phyloP scores from a whole-genome alignment of 1,140 invertebrate species.

The Platorchestia sp. region DNA sequence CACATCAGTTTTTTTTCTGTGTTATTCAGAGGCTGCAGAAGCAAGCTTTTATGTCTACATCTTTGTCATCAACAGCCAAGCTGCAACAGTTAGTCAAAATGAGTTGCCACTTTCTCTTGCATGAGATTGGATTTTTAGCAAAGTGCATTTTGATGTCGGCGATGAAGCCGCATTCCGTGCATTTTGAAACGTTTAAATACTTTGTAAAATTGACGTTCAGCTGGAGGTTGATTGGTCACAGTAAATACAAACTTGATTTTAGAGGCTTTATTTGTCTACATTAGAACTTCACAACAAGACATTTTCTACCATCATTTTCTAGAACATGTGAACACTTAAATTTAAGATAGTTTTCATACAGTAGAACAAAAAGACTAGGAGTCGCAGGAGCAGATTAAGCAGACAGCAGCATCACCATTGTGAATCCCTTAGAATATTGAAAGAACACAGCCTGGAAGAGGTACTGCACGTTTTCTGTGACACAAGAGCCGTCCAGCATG shows the following conservation, averaged over 20 bases:
- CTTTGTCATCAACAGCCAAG: too few relatives aligned
- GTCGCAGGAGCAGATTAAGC: conserved; percentile 48
- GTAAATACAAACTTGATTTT: background rate
- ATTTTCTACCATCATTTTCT: conserved; percentile 49
- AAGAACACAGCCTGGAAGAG: conserved; percentile 38
- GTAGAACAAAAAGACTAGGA: conserved; percentile 55
- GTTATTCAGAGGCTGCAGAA: too few relatives aligned
- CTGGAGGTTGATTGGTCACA: background rate
- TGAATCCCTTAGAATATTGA: conserved; percentile 42
- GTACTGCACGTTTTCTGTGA: background rate
- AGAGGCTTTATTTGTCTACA: conserved; percentile 47
- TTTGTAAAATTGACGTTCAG: background rate
- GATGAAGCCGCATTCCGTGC: too few relatives aligned
- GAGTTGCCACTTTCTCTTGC: too few relatives aligned
- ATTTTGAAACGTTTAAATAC: background rate
- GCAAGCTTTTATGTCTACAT: too few relatives aligned
- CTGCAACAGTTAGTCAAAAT: too few relatives aligned
- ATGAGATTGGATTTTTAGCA: too few relatives aligned
- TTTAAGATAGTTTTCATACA: conserved; percentile 31
- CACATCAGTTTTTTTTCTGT: too few relatives aligned
- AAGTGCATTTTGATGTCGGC: too few relatives aligned
- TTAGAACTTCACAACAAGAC: conserved; percentile 53
- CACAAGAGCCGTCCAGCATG: background rate
- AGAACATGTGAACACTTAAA: conserved; percentile 44
- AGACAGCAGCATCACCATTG: background rate